Conservation (phyloP, 2,888 invertebrate species). For the Lochmaea crataegi region DNA sequence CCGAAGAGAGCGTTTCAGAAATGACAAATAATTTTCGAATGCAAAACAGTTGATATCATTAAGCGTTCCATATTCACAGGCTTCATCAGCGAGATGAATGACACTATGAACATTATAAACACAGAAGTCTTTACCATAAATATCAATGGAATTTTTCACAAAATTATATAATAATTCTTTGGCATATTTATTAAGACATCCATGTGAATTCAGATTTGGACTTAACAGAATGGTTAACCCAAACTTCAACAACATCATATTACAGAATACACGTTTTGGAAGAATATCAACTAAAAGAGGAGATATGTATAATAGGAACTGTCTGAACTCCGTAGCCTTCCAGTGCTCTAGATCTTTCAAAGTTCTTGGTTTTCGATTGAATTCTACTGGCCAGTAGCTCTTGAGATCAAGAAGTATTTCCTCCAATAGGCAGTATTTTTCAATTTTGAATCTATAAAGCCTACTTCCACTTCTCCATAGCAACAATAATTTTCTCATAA, state of each 20-base stretch:
- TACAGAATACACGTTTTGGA: not conserved
- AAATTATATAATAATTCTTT: no score
- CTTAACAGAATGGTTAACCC: not conserved
- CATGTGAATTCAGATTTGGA: no score
- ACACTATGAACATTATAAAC: slow-evolving; percentile 24
- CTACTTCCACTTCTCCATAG: slow-evolving; percentile 26
- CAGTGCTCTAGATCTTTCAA: not conserved
- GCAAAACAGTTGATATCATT: slow-evolving; percentile 28
- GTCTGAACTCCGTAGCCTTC: not conserved
- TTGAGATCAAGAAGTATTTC: slow-evolving; percentile 13
- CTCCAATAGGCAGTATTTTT: slow-evolving; percentile 20
- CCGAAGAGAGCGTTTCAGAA: not conserved
- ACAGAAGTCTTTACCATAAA: slow-evolving; percentile 30
- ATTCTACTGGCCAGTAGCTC: not conserved
- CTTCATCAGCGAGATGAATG: slow-evolving; percentile 25
- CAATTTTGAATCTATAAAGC: slow-evolving; percentile 16
- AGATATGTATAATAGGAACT: not conserved
- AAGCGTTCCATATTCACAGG: slow-evolving; percentile 15
- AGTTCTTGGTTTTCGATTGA: slow-evolving; percentile 3
- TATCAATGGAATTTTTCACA: slow-evolving; percentile 13
- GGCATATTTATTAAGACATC: no score
- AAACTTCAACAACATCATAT: slow-evolving; percentile 1
- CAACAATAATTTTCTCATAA: slow-evolving; percentile 26
- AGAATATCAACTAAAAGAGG: not conserved
- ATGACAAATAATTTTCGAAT: slow-evolving; percentile 23